Base-by-base conservation (phyloP, 2,888 invertebrate species). In the Sarcophaga variegata region DNA sequence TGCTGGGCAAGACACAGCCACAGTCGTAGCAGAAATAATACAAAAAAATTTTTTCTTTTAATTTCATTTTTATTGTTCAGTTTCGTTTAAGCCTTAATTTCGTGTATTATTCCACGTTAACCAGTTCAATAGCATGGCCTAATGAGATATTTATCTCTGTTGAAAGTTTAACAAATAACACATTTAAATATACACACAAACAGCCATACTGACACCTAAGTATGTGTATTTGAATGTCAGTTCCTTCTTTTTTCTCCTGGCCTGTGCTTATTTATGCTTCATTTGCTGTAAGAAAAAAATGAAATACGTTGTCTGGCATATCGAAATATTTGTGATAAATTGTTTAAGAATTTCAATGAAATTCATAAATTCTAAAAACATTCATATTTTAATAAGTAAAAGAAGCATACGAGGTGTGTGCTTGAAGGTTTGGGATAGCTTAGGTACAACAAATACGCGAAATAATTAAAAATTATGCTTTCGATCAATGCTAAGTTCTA, bases 121-220 rank as follows among this genome's bases (percentile, higher is more conserved):
- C 78, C 83, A 77, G 72, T 74, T 76, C 74, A 74, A 80, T 83
- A 79, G 64, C 66, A 60, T 49, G 78, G 22, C 59, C 84, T 87
- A 84, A 87, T 87, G 84, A 84, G 87, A 71, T 87, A 84, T 79
- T 86, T 86, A 75, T 86, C 77, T 45, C 77, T 45, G 70, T 75
- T 83, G 86, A 80, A 83, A 74, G 25, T 4, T 70, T 60, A 60
- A 77, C 60, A 71, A 79, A 47, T 27, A 74, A 37, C 60, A 37
- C 37, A 10, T 37, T 66, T 71, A 54, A 67, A 49, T 67, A 67
- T 60, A 49, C 12, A 47, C 47, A 59, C 62, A 63, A 60, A n/a
- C 71, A 25, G 0, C 49, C 45, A 20, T 17, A 45, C 67, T 66
- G 37, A 20, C 14, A 45, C 5, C 22, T 20, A n/a, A 37, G 8